phyloP scores from a whole-genome alignment of 1,140 invertebrate species.

The Bradysia coprophila region DNA sequence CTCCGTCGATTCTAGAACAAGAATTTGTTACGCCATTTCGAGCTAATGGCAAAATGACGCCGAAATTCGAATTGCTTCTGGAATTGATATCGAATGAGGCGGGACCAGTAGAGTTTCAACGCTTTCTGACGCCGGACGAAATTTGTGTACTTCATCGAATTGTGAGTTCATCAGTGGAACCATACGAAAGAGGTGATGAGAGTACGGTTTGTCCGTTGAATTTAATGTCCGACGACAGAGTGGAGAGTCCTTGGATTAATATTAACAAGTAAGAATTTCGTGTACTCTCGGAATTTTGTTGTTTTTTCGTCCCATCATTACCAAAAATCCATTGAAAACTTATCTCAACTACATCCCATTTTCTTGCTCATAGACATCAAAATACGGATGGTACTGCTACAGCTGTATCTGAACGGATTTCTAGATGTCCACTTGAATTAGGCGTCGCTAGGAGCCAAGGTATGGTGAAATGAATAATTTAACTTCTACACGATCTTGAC shows the following conservation, averaged over 20 bases:
- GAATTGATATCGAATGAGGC: constrained; percentile 30
- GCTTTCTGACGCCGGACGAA: constrained; percentile 26
- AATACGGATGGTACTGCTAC: constrained; percentile 6
- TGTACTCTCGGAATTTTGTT: no score
- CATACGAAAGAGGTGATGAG: constrained; percentile 30
- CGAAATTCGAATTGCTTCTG: constrained; percentile 34
- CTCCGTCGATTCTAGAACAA: constrained; percentile 22
- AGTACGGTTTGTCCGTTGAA: constrained; percentile 25
- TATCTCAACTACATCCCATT: no score
- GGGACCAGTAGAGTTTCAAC: constrained; percentile 25
- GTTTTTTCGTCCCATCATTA: no score
- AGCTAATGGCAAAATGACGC: constrained; percentile 34
- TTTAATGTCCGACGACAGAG: background rate
- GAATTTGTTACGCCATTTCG: constrained; percentile 33
- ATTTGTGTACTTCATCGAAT: constrained; percentile 36
- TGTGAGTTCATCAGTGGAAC: constrained; percentile 34
- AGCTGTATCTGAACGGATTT: constrained; percentile 3
- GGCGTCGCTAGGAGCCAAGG: constrained; percentile 34
- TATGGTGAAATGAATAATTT: no score
- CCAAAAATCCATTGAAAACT: no score
- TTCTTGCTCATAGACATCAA: no score
- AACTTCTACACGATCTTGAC: no score
- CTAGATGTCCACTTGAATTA: constrained; percentile 33
- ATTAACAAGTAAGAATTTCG: constrained; percentile 4
- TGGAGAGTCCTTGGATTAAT: background rate